phyloP scores from a whole-genome alignment of 2,797 vertebrate species.

The Borostomias antarcticus region DNA sequence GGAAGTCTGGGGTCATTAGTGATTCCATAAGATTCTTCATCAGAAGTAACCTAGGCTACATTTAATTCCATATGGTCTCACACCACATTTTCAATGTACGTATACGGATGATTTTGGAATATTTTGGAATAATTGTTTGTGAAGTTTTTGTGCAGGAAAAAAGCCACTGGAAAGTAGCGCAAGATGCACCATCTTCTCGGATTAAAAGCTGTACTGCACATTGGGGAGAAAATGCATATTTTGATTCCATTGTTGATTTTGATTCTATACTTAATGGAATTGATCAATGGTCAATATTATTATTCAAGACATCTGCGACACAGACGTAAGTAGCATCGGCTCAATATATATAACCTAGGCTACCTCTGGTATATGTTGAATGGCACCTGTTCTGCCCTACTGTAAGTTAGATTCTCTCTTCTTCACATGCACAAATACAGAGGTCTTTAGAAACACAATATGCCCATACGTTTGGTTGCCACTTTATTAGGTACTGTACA shows the following conservation, averaged over 20 bases:
- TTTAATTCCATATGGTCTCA: too few species aligned
- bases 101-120: too few species aligned
- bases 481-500: too few species aligned
- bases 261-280: conserved; percentile 54
- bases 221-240: conserved; percentile 60
- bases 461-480: conserved; percentile 42
- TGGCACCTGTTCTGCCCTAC: background rate
- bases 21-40: too few species aligned
- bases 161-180: too few species aligned
- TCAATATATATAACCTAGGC: too few species aligned
- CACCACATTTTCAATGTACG: too few species aligned
- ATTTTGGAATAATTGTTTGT: too few species aligned
- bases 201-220: conserved; percentile 23
- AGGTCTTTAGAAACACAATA: conserved; percentile 29
- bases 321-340: conserved; percentile 62
- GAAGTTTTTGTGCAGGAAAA: too few species aligned
- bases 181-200: conserved; percentile 29
- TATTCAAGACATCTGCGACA: conserved; percentile 31
- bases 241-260: conserved; percentile 40
- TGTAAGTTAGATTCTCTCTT: background rate
- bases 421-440: background rate
- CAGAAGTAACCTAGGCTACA: too few species aligned
- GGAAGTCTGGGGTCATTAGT: too few species aligned
- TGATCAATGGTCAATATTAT: conserved; percentile 33
- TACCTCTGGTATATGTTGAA: too few species aligned